These are phyloP conservation scores for Tringa solitaria DNA, from an alignment of 2,113 vertebrate species.

Conservation along the genomic window DNA sequence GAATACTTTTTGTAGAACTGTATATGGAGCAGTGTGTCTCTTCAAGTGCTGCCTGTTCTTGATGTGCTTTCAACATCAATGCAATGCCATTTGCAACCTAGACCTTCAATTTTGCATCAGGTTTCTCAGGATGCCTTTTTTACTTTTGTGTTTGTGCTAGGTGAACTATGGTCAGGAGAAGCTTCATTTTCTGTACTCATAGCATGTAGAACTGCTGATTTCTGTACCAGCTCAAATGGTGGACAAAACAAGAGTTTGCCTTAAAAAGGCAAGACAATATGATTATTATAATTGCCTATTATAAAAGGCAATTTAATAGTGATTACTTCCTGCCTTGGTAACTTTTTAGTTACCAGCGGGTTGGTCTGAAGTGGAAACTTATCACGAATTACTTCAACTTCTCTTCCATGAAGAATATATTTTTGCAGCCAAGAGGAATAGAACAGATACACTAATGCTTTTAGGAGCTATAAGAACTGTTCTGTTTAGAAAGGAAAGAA, in stretches of 20 bases:
- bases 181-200: not conserved
- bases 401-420: not conserved
- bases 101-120: not conserved
- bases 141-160: not conserved
- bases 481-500: not conserved
- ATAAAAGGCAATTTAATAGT: no score
- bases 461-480: not conserved
- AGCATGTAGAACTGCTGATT: not conserved
- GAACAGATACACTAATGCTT: not conserved
- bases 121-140: not conserved
- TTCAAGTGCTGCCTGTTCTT: not conserved
- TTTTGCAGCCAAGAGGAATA: not conserved
- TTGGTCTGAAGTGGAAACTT: not conserved
- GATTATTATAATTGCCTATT: no score
- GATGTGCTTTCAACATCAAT: not conserved
- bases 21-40: not conserved
- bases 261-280: not conserved
- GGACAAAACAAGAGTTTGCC: not conserved
- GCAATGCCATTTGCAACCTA: not conserved
- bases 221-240: not conserved
- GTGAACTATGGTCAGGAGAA: not conserved
- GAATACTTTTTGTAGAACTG: not conserved
- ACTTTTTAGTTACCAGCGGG: not conserved
- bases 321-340: not conserved
- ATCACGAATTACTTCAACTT: not conserved